Evolutionary conservation across 2,113 vertebrate genomes (phyloP).

Genomic region (Vireo altiloquus): DNA sequence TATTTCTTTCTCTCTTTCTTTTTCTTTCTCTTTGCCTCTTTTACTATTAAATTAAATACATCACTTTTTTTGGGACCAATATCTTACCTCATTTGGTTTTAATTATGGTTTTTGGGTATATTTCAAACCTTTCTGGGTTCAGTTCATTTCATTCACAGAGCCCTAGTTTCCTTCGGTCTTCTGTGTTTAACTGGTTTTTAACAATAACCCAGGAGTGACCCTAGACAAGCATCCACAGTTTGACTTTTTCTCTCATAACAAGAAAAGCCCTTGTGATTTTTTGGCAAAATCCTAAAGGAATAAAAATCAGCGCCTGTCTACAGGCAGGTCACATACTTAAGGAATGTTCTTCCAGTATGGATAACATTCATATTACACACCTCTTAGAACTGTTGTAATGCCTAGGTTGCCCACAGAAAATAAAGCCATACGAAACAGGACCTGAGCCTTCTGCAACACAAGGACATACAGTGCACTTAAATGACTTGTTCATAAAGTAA

Average conservation of each 20-base stretch:
- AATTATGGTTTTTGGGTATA: too few relatives aligned
- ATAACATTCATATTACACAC: fast-evolving
- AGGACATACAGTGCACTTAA: neutral
- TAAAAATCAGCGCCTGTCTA: neutral
- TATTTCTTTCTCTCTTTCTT: too few relatives aligned
- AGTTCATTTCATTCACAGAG: too few relatives aligned
- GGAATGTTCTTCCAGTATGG: neutral
- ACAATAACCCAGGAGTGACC: neutral
- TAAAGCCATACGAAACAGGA: neutral
- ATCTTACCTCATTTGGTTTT: too few relatives aligned
- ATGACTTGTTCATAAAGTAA: neutral
- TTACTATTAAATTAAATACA: too few relatives aligned
- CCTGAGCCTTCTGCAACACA: neutral
- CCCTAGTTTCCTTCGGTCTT: too few relatives aligned
- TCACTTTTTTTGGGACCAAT: too few relatives aligned
- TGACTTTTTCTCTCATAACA: neutral
- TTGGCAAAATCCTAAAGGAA: neutral
- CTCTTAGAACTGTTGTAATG: neutral
- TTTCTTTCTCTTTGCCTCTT: too few relatives aligned
- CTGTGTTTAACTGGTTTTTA: too few relatives aligned
- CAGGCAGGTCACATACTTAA: neutral
- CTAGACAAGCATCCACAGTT: neutral
- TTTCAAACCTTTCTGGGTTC: too few relatives aligned
- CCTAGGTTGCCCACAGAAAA: neutral
- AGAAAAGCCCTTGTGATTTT: neutral